Base-by-base conservation (phyloP, 2,888 invertebrate genomes). In the Campoplex nolae region DNA sequence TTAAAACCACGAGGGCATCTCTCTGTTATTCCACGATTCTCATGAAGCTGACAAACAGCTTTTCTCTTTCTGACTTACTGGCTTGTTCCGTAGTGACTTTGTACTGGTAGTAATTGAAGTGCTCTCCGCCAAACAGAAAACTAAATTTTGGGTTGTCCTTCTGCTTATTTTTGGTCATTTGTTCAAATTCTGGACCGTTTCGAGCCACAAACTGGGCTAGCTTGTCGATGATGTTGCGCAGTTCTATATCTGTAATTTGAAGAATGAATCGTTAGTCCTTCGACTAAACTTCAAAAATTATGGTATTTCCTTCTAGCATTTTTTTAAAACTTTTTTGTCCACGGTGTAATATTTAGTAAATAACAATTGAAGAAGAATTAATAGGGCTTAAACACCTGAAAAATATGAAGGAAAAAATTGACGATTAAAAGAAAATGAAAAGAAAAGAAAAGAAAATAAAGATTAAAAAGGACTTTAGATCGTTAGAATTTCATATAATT, bases 101-200 rank as follows among this genome's bases (percentile, higher is more conserved):
- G 95, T 97, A 99, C 95, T 98, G 98, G 95, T 99, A 99, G 95
- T 99, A 99, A 95, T 97, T 98, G 95, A 97, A 98, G 95, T 97
- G 97, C 93, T 99, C 99, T 83, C 99, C 99, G 90, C 99, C 99
- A 95, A 98, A 99, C 87, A 99, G 96, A 95, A 99, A 99, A 92
- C 97, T 97, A 95, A 99, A 99, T 95, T 99, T 99, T 4, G 99
- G 98, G 95, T 99, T 99, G 94, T 98, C 98, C 95, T 98, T 98
- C 95, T 99, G 99, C 95, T 99, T 99, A 93, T 98, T 98, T 96
- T 99, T 99, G 87, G 99, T 99, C 97, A 99, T 99, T 95, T 98
- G 97, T 95, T 99, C 99, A 95, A 99, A 99, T 94, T 99, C 99
- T n/a, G 98, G 99, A 79, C 99, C 99, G 97, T 99, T 99, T 95